These are phyloP conservation scores for Macroramphosus scolopax DNA, from an alignment of 2,797 vertebrate species.

Conservation along the genomic window DNA sequence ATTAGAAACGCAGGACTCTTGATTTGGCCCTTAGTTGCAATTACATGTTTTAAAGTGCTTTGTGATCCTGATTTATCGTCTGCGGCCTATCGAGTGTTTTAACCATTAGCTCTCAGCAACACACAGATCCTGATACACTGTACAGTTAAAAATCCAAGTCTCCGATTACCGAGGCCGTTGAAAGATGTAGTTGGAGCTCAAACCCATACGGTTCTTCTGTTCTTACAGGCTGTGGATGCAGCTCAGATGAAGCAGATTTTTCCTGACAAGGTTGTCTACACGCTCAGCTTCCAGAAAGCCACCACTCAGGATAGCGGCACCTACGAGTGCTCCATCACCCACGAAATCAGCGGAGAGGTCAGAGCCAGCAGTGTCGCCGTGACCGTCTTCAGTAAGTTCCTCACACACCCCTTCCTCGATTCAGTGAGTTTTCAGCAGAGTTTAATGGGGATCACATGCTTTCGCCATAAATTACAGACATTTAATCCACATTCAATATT, in stretches of 20 bases:
- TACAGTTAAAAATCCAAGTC: conserved; percentile 18
- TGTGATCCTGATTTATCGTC: conserved; percentile 71
- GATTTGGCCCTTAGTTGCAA: conserved; percentile 63
- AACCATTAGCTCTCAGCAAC: conserved; percentile 51
- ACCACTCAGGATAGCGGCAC: conserved; percentile 85
- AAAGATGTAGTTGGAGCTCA: background rate
- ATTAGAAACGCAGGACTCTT: conserved; percentile 29
- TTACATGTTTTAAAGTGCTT: conserved; percentile 66
- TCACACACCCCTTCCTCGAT: conserved; percentile 1
- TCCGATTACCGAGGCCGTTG: conserved; percentile 2
- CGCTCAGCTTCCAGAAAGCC: conserved; percentile 81
- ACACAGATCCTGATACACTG: conserved; percentile 19
- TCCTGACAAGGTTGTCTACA: conserved; percentile 78
- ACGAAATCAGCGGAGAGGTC: conserved; percentile 74
- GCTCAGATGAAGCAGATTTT: conserved; percentile 55
- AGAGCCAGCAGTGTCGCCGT: conserved; percentile 80
- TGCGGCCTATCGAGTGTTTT: conserved; percentile 60
- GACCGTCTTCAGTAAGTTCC: conserved; percentile 83
- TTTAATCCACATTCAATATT: conserved; percentile 20
- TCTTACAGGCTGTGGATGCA: conserved; percentile 78
- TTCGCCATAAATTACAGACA: background rate
- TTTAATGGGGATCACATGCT: background rate
- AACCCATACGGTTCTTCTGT: conserved; percentile 5
- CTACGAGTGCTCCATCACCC: conserved; percentile 87
- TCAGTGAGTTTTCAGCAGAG: conserved; percentile 1